These are phyloP conservation scores for Cephus pygmeus DNA, from an alignment of 2,888 invertebrate genomes.

Conservation along the genomic window DNA sequence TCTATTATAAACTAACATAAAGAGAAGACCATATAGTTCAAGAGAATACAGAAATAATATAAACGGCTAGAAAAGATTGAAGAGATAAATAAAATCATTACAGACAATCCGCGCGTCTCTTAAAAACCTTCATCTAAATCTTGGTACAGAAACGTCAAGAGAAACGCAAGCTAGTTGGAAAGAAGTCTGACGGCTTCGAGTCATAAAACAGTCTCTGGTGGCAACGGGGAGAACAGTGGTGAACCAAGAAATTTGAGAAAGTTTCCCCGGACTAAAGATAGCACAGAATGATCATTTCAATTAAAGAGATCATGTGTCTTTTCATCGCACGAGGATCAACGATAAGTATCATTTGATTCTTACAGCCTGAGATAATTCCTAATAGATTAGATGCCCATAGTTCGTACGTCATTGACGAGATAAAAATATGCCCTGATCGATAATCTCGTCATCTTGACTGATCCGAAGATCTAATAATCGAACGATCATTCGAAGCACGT, in stretches of 20 bases:
- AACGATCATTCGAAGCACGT: neutral
- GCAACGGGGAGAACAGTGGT: conserved; percentile 3
- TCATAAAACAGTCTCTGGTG: conserved; percentile 29
- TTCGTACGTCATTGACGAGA: neutral
- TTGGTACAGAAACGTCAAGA: neutral
- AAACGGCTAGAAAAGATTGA: neutral
- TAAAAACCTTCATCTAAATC: neutral
- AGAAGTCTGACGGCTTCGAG: conserved; percentile 8
- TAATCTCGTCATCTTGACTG: neutral
- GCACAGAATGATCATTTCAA: conserved; percentile 24
- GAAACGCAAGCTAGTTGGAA: neutral
- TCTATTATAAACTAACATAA: neutral
- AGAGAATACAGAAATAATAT: neutral
- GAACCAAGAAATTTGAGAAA: conserved; percentile 51
- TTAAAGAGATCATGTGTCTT: neutral
- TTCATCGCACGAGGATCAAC: neutral
- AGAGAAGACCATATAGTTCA: neutral
- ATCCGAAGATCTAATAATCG: neutral
- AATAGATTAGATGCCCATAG: neutral
- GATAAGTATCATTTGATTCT: neutral
- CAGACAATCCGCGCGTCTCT: neutral
- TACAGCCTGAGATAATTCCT: neutral
- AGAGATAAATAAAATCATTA: neutral
- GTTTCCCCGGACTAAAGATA: conserved; percentile 53
- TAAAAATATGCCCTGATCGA: neutral